Evolutionary conservation across 1,140 invertebrate genomes (phyloP), one percentile per base, ranked within the genome.

Genomic region (Drosophila tsacasi): DNA sequence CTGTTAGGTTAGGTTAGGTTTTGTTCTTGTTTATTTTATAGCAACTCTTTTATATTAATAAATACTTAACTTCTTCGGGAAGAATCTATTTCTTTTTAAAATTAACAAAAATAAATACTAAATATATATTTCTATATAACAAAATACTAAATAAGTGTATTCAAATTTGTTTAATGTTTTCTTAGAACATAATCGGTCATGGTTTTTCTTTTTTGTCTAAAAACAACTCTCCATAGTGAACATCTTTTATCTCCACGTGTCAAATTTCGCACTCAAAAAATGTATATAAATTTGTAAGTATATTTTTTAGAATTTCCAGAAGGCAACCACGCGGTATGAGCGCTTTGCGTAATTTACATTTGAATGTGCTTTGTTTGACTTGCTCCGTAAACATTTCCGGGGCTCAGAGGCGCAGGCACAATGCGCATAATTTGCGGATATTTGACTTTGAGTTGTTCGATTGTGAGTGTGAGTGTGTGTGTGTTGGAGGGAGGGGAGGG

Each of bases 361-460:
- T 85, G 67, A 90, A 90, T 90, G 81, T 77, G 57, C 85, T 85
- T 90, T 90, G 83, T 89, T 89, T 89, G 81, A 27, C 42, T 44
- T 46, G 25, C 66, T 47, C 7, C 27, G 64, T 58, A 86, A 83
- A 80, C 76, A 73, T 71, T 73, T 84, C 59, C 52, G 23, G 65
- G 44, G 54, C 61, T 9, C 46, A 40, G 39, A 44, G 47, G 44
- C 60, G 32, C 42, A 17, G 66, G 54, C 76, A 83, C 69, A 85
- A 76, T 89, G 50, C 68, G 71, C 75, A 76, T 82, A 90, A 85
- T 85, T 85, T 82, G 62, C 60, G 54, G 60, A 90, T 76, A 67
- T 83, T 76, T 65, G 79, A 71, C 71, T 82, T 75, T 47, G 52
- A 76, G 69, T 71, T 49, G 44, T 81, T 77, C 65, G 50, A 76